Conservation (phyloP, 2,797 vertebrate species). For the Enteromius viviparus region DNA sequence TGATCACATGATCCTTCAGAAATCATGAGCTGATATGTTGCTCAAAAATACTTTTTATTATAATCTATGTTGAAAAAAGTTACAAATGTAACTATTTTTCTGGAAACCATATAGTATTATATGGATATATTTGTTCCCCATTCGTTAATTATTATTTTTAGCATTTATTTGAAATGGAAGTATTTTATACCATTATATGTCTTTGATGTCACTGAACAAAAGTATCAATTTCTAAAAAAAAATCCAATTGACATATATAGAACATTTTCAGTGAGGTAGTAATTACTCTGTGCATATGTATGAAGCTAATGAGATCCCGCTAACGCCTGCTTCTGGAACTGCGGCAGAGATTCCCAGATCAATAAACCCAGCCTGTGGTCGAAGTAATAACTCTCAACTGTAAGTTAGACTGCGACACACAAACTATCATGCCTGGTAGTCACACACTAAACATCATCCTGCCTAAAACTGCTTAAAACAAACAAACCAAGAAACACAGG, state of each 20-base stretch:
- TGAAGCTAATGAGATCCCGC: slow-evolving; percentile 31
- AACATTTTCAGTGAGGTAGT: slow-evolving; percentile 9
- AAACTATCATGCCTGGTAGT: slow-evolving; percentile 20
- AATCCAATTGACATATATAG: slow-evolving; percentile 60
- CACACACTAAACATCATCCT: slow-evolving; percentile 15
- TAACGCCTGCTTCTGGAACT: slow-evolving; percentile 64
- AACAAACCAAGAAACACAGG: slow-evolving; percentile 6
- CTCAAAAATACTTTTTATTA: background rate
- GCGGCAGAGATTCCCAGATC: slow-evolving; percentile 12
- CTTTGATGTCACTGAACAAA: background rate
- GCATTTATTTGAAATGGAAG: background rate
- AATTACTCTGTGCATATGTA: slow-evolving; percentile 7
- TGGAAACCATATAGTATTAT: background rate
- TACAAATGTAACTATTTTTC: background rate
- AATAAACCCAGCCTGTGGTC: slow-evolving; percentile 23
- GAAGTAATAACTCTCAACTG: slow-evolving; percentile 28
- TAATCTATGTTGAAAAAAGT: background rate
- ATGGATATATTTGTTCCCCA: background rate
- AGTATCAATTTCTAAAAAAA: background rate
- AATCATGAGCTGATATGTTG: background rate
- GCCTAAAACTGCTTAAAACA: background rate
- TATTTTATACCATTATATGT: background rate
- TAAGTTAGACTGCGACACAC: slow-evolving; percentile 1
- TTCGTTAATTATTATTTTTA: background rate
- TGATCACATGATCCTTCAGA: background rate